Conservation (phyloP, 1,140 invertebrate species). For the Wiebesia pumilae region DNA sequence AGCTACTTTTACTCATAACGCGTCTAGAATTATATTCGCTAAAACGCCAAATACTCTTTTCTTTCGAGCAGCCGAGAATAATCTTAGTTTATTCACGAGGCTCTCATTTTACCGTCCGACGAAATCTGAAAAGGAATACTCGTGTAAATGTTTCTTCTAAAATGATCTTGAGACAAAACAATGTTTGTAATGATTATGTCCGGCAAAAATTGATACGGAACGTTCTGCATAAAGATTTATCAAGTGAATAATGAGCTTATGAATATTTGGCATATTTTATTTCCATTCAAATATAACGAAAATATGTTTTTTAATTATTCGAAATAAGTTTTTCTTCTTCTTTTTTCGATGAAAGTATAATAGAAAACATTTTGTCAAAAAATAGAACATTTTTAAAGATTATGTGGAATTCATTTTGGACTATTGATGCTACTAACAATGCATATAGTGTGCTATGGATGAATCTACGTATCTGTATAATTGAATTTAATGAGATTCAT, state of each 20-base stretch:
- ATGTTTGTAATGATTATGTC: not conserved
- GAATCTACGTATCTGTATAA: no score
- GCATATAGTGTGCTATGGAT: no score
- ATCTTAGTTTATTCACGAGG: not conserved
- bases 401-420: no score
- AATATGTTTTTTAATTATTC: no score
- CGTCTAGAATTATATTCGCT: not conserved
- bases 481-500: no score
- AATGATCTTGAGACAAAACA: not conserved
- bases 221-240: not conserved
- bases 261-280: not conserved
- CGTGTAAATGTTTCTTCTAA: not conserved
- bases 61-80: not conserved
- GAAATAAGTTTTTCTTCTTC: no score
- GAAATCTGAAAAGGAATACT: not conserved
- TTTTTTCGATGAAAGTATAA: no score
- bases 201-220: not conserved
- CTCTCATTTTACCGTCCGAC: not conserved
- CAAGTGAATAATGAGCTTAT: not conserved
- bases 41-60: conserved; percentile 8
- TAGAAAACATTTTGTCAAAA: no score
- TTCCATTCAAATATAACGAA: not conserved
- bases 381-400: no score
- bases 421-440: no score
- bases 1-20: conserved; percentile 31